These are phyloP conservation scores for Meriones psammophilus DNA, from an alignment of 2,797 vertebrate species.

Conservation along the genomic window DNA sequence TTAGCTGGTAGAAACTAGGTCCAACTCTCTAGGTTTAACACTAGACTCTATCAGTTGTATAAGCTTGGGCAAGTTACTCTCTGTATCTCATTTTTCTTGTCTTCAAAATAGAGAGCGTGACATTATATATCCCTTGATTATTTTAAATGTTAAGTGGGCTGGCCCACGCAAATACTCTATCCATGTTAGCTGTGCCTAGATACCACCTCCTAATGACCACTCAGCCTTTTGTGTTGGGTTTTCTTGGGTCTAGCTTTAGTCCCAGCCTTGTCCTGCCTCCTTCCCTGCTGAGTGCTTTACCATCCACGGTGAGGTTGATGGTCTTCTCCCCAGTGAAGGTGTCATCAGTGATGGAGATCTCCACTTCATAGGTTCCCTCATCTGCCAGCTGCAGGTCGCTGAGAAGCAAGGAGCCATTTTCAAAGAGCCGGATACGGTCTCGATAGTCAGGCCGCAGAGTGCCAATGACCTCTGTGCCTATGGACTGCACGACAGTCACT, in stretches of 20 bases:
- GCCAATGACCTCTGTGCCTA: conserved; percentile 96
- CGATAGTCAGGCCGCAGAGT: conserved; percentile 96
- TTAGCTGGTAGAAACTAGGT: background rate
- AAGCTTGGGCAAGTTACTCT: background rate
- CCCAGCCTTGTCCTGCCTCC: background rate
- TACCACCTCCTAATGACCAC: background rate
- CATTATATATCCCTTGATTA: background rate
- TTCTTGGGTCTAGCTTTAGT: background rate
- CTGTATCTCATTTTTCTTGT: conserved; percentile 29
- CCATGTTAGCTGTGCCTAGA: background rate
- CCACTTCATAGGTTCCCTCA: conserved; percentile 96
- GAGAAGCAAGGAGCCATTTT: conserved; percentile 96
- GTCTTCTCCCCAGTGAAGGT: conserved; percentile 96
- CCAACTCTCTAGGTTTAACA: background rate
- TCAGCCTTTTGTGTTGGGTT: background rate
- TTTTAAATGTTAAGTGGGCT: background rate
- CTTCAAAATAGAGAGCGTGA: background rate
- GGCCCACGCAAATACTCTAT: background rate
- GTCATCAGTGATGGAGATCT: conserved; percentile 99
- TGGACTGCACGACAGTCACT: conserved; percentile 96
- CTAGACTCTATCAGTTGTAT: background rate
- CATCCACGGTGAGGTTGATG: conserved; percentile 96
- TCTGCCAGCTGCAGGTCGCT: conserved; percentile 94
- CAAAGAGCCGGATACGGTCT: conserved; percentile 94
- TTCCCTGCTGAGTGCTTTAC: conserved; percentile 85